Percentiles rank a stretch among this genome's conserved stretches.
phyloP scores from a whole-genome alignment of 2,113 vertebrate genomes.

The Sylvilagus bachmani region DNA sequence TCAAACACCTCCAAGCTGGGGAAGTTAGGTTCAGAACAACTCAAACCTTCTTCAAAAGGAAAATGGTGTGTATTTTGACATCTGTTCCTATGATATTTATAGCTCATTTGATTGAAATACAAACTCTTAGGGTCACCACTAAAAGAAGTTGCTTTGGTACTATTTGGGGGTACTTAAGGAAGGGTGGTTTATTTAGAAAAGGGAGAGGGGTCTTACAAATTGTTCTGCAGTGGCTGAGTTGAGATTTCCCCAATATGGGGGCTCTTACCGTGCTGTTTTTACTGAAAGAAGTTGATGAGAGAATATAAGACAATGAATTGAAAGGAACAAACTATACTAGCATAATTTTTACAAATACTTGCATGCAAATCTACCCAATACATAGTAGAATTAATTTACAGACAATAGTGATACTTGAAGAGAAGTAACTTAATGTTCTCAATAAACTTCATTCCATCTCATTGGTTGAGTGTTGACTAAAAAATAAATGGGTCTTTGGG shows the following conservation, averaged over 20 bases:
- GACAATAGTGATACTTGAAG: conserved; percentile 43
- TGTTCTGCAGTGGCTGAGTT: background rate
- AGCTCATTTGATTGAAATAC: conserved; percentile 38
- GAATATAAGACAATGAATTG: conserved; percentile 38
- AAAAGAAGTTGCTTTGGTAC: conserved; percentile 52
- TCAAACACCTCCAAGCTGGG: background rate
- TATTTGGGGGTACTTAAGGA: background rate
- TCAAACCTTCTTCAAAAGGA: conserved; percentile 17
- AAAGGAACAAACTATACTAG: conserved; percentile 29
- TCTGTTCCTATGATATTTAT: conserved; percentile 18
- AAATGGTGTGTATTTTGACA: conserved; percentile 23
- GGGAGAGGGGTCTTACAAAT: background rate
- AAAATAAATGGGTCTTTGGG: conserved; percentile 27
- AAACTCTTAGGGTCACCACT: conserved; percentile 24
- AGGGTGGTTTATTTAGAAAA: conserved; percentile 35
- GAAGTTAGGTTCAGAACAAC: background rate
- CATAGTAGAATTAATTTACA: conserved; percentile 1
- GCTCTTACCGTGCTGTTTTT: conserved; percentile 24
- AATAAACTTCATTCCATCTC: conserved; percentile 61
- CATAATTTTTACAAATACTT: conserved; percentile 44
- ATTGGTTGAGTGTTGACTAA: conserved; percentile 47
- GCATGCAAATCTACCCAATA: background rate
- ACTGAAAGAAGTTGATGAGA: conserved; percentile 41
- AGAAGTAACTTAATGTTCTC: conserved; percentile 41
- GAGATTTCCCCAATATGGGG: background rate